A percentile compares a stretch with the other conserved stretches of the same genome.
Evolutionary conservation across 2,797 vertebrate species (phyloP).

Genomic region (Alca torda): DNA sequence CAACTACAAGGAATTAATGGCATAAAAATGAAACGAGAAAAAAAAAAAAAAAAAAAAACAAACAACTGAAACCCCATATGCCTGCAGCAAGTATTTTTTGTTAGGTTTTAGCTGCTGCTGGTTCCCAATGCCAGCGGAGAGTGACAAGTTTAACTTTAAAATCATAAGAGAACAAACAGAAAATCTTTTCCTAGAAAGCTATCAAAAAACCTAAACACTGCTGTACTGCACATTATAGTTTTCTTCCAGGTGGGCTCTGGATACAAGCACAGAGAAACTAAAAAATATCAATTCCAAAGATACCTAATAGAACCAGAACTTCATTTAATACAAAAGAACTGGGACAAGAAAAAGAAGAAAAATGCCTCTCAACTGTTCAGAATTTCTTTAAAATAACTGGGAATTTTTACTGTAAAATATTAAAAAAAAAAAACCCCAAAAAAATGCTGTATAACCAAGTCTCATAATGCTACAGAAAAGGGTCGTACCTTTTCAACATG

Average conservation of each 20-base stretch:
- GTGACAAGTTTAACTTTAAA: background rate
- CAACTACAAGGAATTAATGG: background rate
- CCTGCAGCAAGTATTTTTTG: background rate
- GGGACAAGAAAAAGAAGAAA: background rate
- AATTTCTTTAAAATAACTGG: background rate
- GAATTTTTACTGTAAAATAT: background rate
- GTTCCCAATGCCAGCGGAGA: background rate
- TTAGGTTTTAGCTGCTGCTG: slow-evolving; percentile 2
- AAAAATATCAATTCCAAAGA: background rate
- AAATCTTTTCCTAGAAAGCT: slow-evolving; percentile 2
- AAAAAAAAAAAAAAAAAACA: background rate
- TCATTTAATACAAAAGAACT: background rate
- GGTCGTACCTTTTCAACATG: fast-evolving
- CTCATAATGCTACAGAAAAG: background rate
- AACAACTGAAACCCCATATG: background rate
- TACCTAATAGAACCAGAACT: background rate
- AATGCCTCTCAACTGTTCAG: background rate
- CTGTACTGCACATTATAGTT: background rate
- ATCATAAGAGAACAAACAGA: background rate
- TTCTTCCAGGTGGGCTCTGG: background rate
- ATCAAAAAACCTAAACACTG: background rate
- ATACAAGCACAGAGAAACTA: background rate
- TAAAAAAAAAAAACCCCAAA: too few relatives aligned
- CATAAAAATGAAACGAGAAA: background rate
- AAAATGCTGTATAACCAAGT: background rate